Conservation (phyloP, 2,113 vertebrate genomes). For the Notothenia coriiceps region DNA sequence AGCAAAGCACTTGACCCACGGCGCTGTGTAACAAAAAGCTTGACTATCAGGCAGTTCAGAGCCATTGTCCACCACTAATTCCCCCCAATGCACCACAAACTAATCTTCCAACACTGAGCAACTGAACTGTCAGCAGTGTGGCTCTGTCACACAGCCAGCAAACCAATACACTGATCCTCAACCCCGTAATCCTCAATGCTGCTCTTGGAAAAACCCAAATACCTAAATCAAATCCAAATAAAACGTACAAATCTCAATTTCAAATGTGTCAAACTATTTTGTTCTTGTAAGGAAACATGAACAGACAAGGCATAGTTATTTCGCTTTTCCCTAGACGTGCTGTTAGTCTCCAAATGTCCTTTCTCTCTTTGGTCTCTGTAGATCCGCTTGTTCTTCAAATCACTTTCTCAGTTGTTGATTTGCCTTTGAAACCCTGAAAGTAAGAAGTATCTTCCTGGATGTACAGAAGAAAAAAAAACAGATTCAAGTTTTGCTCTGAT, state of each 20-base stretch:
- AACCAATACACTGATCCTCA: background rate
- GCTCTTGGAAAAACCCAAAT: background rate
- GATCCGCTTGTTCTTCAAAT: background rate
- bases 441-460: background rate
- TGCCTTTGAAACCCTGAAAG: conserved; percentile 2
- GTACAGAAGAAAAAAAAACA: conserved; percentile 3
- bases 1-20: conserved; percentile 49
- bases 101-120: conserved; percentile 60
- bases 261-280: background rate
- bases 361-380: conserved; percentile 2
- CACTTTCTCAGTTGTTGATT: background rate
- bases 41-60: conserved; percentile 70
- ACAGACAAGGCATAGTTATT: background rate
- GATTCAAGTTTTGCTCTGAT: conserved; percentile 36
- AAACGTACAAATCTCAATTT: background rate
- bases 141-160: conserved; percentile 54
- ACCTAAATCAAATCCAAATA: background rate
- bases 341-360: background rate
- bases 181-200: background rate
- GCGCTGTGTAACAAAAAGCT: conserved; percentile 58
- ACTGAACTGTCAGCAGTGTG: conserved; percentile 76
- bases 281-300: background rate
- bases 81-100: conserved; percentile 52
- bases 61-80: conserved; percentile 74
- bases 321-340: background rate